These are phyloP conservation scores for Lepus timidus DNA, from an alignment of 2,113 vertebrate species.

Conservation along the genomic window DNA sequence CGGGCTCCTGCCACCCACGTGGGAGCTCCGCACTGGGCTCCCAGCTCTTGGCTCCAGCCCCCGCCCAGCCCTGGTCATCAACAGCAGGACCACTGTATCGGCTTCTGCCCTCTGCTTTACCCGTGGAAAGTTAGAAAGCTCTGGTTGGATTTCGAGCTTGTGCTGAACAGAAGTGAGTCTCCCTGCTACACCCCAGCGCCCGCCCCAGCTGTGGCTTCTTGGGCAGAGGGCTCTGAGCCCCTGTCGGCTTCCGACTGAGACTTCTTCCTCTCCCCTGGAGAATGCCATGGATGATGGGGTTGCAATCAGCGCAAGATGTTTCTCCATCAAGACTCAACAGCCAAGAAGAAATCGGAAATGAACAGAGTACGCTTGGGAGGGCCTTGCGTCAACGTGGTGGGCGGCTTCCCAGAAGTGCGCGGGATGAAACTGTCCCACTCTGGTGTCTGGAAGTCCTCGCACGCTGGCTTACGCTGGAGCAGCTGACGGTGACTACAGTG, in stretches of 20 bases:
- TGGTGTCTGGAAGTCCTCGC: conserved; percentile 6
- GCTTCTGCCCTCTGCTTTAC: background rate
- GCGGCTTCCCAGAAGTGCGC: background rate
- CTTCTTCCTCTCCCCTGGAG: conserved; percentile 35
- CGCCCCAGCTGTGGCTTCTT: background rate
- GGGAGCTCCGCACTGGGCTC: no score
- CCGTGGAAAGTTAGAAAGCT: background rate
- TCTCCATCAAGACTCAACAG: conserved; percentile 75
- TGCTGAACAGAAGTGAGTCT: background rate
- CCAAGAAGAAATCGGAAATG: conserved; percentile 82
- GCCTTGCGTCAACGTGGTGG: conserved; percentile 8
- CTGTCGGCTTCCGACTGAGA: background rate
- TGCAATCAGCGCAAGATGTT: conserved; percentile 61
- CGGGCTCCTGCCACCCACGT: no score
- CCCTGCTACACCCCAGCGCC: no score
- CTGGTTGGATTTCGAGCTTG: background rate
- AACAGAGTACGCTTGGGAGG: conserved; percentile 71
- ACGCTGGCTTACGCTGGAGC: conserved; percentile 9
- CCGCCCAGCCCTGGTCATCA: no score
- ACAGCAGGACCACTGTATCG: no score
- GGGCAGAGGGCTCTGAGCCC: conserved; percentile 35
- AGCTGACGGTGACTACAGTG: background rate
- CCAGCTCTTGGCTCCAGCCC: no score
- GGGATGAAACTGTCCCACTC: background rate
- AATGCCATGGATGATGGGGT: conserved; percentile 68